Base-by-base conservation (phyloP, 1,140 invertebrate genomes). In the Macrocentrus cingulum region DNA sequence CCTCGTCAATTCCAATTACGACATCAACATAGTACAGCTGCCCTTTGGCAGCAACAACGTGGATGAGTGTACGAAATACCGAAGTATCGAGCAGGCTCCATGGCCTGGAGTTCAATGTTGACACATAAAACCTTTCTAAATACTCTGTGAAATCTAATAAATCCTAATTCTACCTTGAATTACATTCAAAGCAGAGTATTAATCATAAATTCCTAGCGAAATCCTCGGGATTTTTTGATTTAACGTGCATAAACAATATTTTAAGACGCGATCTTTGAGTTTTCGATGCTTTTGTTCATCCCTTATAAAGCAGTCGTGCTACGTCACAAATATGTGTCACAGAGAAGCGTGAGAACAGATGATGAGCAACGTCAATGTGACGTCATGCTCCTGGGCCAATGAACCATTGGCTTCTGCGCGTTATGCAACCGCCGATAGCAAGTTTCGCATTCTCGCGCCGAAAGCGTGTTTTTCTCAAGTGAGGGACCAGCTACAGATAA, bases 81-180 rank as follows among this genome's bases (percentile, higher is more conserved):
- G 71, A 45, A 76, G 70, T 53, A 19, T 69, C 34, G 58, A 67
- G 13, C 66, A 69, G 9, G 74, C 74, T 9, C 56, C 16, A 20
- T 76, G 74, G 74, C 71, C 71, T 0, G 46, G 52, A n/a, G 68
- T 70, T 41, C n/a, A 41, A 39, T 76, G 74, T n/a, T n/a, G n/a
- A n/a, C n/a, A n/a, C n/a, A n/a, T n/a, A n/a, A n/a, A n/a, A n/a
- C n/a, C n/a, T n/a, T n/a, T n/a, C 62, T 68, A 39, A 50, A 23
- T 37, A 16, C 16, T 11, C 7, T 19, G 37, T 25, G 2, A 25
- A 18, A n/a, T n/a, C n/a, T n/a, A n/a, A n/a, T n/a, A n/a, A n/a
- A n/a, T n/a, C 15, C 48, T 34, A 51, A 51, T 32, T 51, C 37
- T 34, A 25, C 25, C 29, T 51, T 51, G 48, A 36, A n/a, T n/a